These are phyloP conservation scores for Myotis brandtii DNA, from an alignment of 2,113 vertebrate genomes.

Conservation along the genomic window DNA sequence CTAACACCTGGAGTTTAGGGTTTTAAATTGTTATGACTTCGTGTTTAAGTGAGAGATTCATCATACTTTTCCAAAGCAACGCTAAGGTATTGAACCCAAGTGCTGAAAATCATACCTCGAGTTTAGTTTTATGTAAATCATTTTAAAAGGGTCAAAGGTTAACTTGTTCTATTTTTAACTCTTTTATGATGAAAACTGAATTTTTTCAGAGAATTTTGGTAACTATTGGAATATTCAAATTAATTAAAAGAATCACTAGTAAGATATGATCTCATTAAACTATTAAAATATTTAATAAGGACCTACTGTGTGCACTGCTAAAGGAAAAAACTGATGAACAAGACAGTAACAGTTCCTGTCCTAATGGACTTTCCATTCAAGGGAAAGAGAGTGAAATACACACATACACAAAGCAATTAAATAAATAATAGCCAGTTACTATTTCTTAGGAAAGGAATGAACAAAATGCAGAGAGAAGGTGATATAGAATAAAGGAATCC, in stretches of 20 bases:
- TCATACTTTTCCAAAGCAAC: background rate
- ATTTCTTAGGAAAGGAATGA: background rate
- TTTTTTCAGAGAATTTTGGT: background rate
- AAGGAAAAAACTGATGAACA: background rate
- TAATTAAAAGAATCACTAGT: background rate
- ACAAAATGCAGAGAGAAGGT: background rate
- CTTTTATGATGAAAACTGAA: background rate
- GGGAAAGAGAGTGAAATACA: background rate
- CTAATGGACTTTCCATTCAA: background rate
- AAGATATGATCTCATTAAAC: background rate
- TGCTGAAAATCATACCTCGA: background rate
- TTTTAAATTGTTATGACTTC: conserved; percentile 46
- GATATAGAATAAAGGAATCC: background rate
- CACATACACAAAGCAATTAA: background rate
- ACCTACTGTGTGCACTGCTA: background rate
- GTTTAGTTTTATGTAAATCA: background rate
- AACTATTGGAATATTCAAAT: background rate
- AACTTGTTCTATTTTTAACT: background rate
- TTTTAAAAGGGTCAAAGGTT: background rate
- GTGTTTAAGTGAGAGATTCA: background rate
- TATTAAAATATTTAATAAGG: background rate
- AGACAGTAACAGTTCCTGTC: background rate
- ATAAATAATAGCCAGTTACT: background rate
- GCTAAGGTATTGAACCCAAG: background rate
- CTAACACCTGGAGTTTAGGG: background rate